Base-by-base conservation (phyloP, 2,113 vertebrate genomes). In the Hippocampus guttulatus region DNA sequence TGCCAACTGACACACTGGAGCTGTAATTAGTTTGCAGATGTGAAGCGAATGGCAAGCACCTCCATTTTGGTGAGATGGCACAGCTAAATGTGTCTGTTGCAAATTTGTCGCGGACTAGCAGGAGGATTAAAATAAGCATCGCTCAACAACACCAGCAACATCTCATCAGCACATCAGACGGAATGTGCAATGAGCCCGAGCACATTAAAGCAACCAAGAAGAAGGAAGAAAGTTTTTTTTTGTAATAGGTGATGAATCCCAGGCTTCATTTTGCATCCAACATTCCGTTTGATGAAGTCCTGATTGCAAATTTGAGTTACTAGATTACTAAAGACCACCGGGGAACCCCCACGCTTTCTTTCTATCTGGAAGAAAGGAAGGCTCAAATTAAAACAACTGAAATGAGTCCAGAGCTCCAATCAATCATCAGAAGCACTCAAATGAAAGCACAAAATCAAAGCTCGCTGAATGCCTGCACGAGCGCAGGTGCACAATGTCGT, bases 11-110 rank as follows among this genome's bases (percentile, higher is more conserved):
- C 77, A 85, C 78, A 80, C 75, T 70, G 71, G 30, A 69, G 69
- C 62, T 64, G 68, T 82, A 84, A 85, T 86, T 84, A 83, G 84
- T 77, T 81, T 71, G 75, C 82, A 69, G 73, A 83, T 69, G 80
- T 80, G 81, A 87, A 77, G 43, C 75, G 68, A 69, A 73, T 61
- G 71, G 60, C 64, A 69, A 80, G 69, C 65, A 67, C 18, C 77
- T 79, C 55, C 3, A 30, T 81, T 82, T 79, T 63, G 54, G 47
- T 20, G 1, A 14, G 55, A n/a, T 60, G 74, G 74, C 20, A 79
- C 62, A 30, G 74, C 85, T 76, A 84, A 89, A 83, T 78, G 70
- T 74, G 75, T 76, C 71, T 70, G 64, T 64, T 68, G 77, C 73
- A 64, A 64, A 64, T 43, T 45, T 11, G n/a, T 40, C 9, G 33